Conservation (phyloP, 1,140 invertebrate genomes). For the Drosophila ohnishii region DNA sequence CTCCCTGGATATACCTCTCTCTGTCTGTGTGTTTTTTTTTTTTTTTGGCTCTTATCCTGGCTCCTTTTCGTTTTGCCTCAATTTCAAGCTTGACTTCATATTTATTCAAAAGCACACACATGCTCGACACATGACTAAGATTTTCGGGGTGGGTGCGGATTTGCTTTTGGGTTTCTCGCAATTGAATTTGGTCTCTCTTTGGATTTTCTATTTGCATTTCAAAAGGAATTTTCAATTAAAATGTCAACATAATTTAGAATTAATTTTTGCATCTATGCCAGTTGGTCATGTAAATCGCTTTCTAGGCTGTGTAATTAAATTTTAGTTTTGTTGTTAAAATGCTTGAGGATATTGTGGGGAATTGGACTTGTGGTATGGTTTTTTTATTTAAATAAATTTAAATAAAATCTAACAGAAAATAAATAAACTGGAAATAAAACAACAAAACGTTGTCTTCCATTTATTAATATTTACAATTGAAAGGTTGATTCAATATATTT, state of each 20-base stretch:
- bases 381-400: conserved; percentile 7
- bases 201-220: conserved; percentile 59
- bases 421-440: not conserved
- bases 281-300: conserved; percentile 24
- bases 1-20: not conserved
- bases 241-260: conserved; percentile 54
- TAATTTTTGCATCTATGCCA: conserved; percentile 35
- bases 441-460: not conserved
- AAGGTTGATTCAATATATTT: no score
- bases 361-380: not conserved
- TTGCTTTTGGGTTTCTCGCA: conserved; percentile 49
- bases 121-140: conserved; percentile 35
- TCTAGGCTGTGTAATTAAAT: conserved; percentile 32
- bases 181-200: conserved; percentile 64
- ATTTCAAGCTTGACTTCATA: conserved; percentile 64
- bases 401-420: not conserved
- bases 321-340: conserved; percentile 18
- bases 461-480: not conserved
- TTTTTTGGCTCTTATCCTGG: not conserved
- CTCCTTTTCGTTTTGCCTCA: conserved; percentile 32
- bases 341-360: not conserved
- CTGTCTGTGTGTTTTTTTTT: not conserved
- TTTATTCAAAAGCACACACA: conserved; percentile 32
- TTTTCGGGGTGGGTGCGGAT: conserved; percentile 35
- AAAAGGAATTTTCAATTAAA: conserved; percentile 71